These are phyloP conservation scores for Redunca redunca DNA, from an alignment of 2,113 vertebrate species.

Conservation along the genomic window DNA sequence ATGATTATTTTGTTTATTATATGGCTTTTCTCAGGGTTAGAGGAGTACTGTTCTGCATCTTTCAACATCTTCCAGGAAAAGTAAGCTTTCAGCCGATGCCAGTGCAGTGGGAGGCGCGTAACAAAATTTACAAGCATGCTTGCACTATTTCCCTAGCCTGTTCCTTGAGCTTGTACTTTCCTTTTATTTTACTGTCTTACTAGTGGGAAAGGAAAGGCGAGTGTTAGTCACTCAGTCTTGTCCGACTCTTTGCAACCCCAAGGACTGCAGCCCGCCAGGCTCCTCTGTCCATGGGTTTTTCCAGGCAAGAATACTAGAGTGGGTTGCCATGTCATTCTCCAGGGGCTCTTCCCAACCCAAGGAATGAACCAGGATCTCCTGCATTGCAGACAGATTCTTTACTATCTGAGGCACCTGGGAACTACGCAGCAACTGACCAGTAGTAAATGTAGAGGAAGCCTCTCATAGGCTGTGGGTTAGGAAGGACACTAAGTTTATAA, in stretches of 20 bases:
- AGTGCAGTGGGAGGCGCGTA: background rate
- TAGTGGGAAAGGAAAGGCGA: background rate
- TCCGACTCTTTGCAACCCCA: background rate
- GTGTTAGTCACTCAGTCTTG: background rate
- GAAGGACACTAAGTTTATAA: background rate
- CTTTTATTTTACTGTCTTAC: background rate
- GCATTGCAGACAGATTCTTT: background rate
- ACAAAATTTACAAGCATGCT: background rate
- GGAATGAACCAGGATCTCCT: background rate
- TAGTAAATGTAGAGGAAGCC: background rate
- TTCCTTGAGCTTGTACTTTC: background rate
- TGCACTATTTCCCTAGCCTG: background rate
- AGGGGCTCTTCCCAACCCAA: background rate
- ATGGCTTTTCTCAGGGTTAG: background rate
- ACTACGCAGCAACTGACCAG: background rate
- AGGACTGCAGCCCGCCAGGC: background rate
- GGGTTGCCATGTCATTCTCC: background rate
- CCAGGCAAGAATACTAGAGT: background rate
- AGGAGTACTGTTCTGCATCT: background rate
- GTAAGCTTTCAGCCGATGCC: background rate
- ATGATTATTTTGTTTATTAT: background rate
- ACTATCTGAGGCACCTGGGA: background rate
- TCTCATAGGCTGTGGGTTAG: background rate
- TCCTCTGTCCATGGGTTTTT: background rate
- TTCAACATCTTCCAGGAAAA: constrained; percentile 1